Conservation (phyloP, 1,140 invertebrate genomes). For the Onthophagus taurus region DNA sequence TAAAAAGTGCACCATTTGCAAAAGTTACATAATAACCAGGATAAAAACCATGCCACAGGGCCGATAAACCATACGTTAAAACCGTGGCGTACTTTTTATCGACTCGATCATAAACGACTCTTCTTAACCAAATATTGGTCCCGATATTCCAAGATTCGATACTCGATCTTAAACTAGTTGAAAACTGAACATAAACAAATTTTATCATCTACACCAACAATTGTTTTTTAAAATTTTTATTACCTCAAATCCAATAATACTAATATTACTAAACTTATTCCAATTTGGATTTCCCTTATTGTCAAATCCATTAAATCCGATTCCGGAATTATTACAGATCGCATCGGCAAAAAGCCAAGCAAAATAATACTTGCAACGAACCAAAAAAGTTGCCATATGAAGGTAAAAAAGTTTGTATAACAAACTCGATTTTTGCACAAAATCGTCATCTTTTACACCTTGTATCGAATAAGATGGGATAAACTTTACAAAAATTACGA, state of each 20-base stretch:
- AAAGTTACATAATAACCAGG: slow-evolving; percentile 97
- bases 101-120: slow-evolving; percentile 76
- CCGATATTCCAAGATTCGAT: slow-evolving; percentile 87
- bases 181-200: slow-evolving; percentile 45
- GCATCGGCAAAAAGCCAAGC: slow-evolving; percentile 92
- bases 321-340: slow-evolving; percentile 86
- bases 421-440: slow-evolving; percentile 50
- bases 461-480: slow-evolving; percentile 54
- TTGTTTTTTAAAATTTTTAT: no score
- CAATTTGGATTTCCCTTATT: slow-evolving; percentile 61
- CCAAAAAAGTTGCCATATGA: slow-evolving; percentile 63
- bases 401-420: slow-evolving; percentile 69
- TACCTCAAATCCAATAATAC: slow-evolving; percentile 85
- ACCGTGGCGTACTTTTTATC: slow-evolving; percentile 50
- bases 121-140: slow-evolving; percentile 82
- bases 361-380: slow-evolving; percentile 91
- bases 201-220: no score
- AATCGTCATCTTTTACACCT: slow-evolving; percentile 58
- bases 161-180: slow-evolving; percentile 68
- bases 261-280: slow-evolving; percentile 87
- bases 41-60: slow-evolving; percentile 96
- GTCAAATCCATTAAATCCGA: slow-evolving; percentile 82
- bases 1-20: slow-evolving; percentile 77
- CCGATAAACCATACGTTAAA: slow-evolving; percentile 79
- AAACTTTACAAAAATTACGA: slow-evolving; percentile 53